phyloP scores from a whole-genome alignment of 1,140 invertebrate genomes.

The Heliothis virescens region DNA sequence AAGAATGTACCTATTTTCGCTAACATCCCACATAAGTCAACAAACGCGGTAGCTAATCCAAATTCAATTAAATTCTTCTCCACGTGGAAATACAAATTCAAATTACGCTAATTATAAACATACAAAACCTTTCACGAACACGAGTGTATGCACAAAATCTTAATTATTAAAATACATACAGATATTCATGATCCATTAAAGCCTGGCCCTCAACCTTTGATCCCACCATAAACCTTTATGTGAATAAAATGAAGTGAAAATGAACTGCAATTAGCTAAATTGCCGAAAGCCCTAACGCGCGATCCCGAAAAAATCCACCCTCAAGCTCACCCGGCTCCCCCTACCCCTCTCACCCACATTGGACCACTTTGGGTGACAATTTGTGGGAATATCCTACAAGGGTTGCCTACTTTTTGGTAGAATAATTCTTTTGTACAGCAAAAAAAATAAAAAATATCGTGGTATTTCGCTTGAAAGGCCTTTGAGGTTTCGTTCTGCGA shows the following conservation, averaged over 20 bases:
- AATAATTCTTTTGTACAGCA: not conserved
- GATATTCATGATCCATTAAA: slow-evolving; percentile 44
- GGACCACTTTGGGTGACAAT: slow-evolving; percentile 45
- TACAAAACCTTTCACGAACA: slow-evolving; percentile 8
- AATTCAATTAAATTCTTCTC: not conserved
- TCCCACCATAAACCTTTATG: slow-evolving; percentile 43
- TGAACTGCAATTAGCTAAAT: slow-evolving; percentile 54
- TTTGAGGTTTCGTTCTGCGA: too few species aligned
- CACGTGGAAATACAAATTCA: not conserved
- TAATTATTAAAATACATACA: slow-evolving; percentile 41
- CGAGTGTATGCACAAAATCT: slow-evolving; percentile 11
- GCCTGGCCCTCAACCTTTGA: slow-evolving; percentile 39
- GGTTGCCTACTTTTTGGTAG: not conserved
- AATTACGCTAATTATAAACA: not conserved
- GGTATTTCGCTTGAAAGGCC: too few species aligned
- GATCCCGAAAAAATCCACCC: slow-evolving; percentile 43
- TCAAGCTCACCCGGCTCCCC: not conserved
- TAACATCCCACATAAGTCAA: not conserved
- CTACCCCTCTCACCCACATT: slow-evolving; percentile 13
- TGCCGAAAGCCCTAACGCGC: slow-evolving; percentile 40
- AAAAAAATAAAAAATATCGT: too few species aligned
- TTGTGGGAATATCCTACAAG: slow-evolving; percentile 26
- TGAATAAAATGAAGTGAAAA: slow-evolving; percentile 53
- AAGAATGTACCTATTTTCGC: too few species aligned
- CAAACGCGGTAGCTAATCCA: not conserved